Conservation (phyloP, 2,888 invertebrate species). For the Entomobrya proxima region DNA sequence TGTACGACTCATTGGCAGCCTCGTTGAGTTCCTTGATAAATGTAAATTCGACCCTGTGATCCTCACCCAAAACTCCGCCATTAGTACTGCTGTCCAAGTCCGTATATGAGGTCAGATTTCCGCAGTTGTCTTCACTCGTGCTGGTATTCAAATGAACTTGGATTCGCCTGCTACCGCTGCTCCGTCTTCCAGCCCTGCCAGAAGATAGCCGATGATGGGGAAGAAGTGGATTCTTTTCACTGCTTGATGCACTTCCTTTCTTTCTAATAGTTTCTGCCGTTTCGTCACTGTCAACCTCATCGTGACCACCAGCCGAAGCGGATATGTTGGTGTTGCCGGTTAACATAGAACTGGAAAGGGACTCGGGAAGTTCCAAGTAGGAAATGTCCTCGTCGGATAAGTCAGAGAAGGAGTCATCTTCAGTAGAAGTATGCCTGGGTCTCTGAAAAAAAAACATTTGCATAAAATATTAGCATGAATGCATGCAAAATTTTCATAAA, state of each 20-base stretch:
- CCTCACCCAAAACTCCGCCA: background rate
- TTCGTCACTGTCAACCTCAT: constrained; percentile 60
- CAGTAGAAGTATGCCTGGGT: constrained; percentile 43
- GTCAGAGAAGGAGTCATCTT: background rate
- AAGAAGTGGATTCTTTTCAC: background rate
- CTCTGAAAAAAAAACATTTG: constrained; percentile 28
- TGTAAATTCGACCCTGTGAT: background rate
- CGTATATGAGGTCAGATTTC: background rate
- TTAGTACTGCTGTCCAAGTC: constrained; percentile 18
- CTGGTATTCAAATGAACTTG: background rate
- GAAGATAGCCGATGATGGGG: background rate
- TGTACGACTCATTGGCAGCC: constrained; percentile 66
- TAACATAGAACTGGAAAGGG: too few species aligned
- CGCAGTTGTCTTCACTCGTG: constrained; percentile 18
- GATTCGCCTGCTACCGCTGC: background rate
- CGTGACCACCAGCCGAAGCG: background rate
- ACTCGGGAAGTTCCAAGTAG: constrained; percentile 11
- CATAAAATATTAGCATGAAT: background rate
- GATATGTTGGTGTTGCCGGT: too few species aligned
- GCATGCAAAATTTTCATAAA: background rate
- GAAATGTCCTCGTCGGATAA: constrained; percentile 33
- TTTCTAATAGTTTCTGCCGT: constrained; percentile 36
- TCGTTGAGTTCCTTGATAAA: constrained; percentile 53
- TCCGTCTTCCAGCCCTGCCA: background rate
- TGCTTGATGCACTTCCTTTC: constrained; percentile 8